Percentiles rank a stretch among this genome's conserved stretches.
These are phyloP conservation scores for Jacana jacana DNA, from an alignment of 2,113 vertebrate genomes.

Conservation along the genomic window DNA sequence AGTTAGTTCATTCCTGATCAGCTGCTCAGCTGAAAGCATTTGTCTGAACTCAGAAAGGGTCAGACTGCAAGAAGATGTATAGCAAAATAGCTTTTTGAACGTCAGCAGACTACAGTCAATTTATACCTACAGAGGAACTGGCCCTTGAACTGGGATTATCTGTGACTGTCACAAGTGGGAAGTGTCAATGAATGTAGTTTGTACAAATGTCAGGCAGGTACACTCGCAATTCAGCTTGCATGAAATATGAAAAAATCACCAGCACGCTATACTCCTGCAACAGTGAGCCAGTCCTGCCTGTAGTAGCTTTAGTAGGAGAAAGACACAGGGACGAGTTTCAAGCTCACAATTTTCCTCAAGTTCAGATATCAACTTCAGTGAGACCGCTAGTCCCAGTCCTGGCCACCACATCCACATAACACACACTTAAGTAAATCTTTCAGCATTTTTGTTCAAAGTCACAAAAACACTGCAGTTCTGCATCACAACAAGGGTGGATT, in stretches of 20 bases:
- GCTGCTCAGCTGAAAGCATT: not conserved
- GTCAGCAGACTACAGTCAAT: not conserved
- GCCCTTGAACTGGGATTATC: constrained; percentile 22
- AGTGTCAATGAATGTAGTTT: not conserved
- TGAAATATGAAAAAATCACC: not conserved
- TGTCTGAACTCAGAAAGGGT: not conserved
- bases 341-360: not conserved
- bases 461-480: not conserved
- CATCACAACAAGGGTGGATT: not conserved
- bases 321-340: not conserved
- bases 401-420: not conserved
- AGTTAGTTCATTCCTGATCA: not conserved
- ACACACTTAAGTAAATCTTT: not conserved
- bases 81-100: not conserved
- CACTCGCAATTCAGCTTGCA: not conserved
- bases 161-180: not conserved
- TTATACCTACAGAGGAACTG: not conserved
- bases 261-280: not conserved
- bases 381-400: not conserved
- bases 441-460: not conserved
- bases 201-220: not conserved
- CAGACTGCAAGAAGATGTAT: not conserved
- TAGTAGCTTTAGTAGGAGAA: not conserved
- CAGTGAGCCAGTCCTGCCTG: not conserved
- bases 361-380: not conserved